Conservation (phyloP, 2,888 invertebrate genomes). For the Baronia brevicornis region DNA sequence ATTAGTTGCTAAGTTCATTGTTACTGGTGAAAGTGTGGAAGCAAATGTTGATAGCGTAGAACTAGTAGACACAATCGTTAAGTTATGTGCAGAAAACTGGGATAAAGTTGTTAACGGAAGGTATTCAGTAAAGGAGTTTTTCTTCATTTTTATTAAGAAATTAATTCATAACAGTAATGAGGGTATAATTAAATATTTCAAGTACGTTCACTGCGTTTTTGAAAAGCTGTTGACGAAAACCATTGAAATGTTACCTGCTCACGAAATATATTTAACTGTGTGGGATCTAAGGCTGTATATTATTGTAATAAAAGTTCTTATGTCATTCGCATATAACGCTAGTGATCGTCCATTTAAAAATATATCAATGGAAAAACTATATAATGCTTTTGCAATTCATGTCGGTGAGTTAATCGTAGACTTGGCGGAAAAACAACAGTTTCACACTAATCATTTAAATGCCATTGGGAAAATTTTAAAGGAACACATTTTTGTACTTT, state of each 20-base stretch:
- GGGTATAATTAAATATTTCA: slow-evolving; percentile 7
- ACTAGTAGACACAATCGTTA: slow-evolving; percentile 22
- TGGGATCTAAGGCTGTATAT: slow-evolving; percentile 30
- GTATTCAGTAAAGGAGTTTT: slow-evolving; percentile 20
- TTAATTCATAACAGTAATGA: slow-evolving; percentile 17
- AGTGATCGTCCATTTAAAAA: slow-evolving; percentile 8
- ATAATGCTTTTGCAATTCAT: slow-evolving; percentile 22
- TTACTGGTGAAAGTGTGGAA: slow-evolving; percentile 6
- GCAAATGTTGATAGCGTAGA: slow-evolving; percentile 5
- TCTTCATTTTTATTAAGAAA: slow-evolving; percentile 20
- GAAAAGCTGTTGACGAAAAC: slow-evolving; percentile 21
- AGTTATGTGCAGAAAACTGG: slow-evolving; percentile 24
- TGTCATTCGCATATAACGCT: slow-evolving; percentile 11
- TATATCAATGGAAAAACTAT: slow-evolving; percentile 11
- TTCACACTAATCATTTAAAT: slow-evolving; percentile 16
- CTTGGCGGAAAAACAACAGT: slow-evolving; percentile 21
- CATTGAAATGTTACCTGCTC: slow-evolving; percentile 20
- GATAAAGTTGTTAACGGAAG: slow-evolving; percentile 16
- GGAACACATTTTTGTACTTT: too few relatives aligned
- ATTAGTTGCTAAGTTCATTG: slow-evolving; percentile 19
- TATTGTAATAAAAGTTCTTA: slow-evolving; percentile 18
- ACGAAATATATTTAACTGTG: slow-evolving; percentile 27
- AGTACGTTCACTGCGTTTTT: slow-evolving; percentile 23
- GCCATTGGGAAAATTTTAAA: too few relatives aligned
- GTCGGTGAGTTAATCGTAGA: slow-evolving; percentile 25